Evolutionary conservation across 2,113 vertebrate genomes (phyloP).

Genomic region (Proteles cristata): DNA sequence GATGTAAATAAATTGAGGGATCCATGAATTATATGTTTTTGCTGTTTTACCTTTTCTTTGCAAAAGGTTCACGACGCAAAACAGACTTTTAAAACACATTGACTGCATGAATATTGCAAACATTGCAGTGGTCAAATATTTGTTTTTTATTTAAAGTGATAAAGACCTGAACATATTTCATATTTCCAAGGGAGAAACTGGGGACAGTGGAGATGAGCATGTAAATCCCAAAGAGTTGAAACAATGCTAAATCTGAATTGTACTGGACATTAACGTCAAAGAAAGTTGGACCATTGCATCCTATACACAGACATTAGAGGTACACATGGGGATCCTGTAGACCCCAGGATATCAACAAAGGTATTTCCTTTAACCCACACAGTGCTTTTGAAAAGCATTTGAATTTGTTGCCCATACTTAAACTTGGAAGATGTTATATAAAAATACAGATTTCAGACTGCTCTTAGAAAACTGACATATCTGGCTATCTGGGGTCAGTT

Average conservation of each 20-base stretch:
- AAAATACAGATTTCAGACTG: neutral
- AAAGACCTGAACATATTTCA: neutral
- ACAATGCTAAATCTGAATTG: neutral
- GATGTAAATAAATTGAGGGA: neutral
- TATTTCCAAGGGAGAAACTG: neutral
- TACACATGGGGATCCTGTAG: neutral
- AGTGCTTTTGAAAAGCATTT: neutral
- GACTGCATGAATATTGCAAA: neutral
- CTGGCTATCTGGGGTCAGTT: neutral
- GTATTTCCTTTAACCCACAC: neutral
- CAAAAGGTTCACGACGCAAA: neutral
- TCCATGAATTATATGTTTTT: neutral
- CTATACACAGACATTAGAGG: neutral
- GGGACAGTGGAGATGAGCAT: neutral
- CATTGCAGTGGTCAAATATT: neutral
- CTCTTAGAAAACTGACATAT: neutral
- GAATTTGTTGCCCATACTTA: neutral
- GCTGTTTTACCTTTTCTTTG: neutral
- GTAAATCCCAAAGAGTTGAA: neutral
- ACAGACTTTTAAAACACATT: neutral
- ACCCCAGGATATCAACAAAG: neutral
- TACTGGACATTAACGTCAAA: neutral
- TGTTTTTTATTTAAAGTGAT: conserved; percentile 47
- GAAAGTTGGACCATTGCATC: neutral
- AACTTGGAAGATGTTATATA: neutral